Conservation (phyloP, 1,140 invertebrate genomes). For the Drosophila trapezifrons region DNA sequence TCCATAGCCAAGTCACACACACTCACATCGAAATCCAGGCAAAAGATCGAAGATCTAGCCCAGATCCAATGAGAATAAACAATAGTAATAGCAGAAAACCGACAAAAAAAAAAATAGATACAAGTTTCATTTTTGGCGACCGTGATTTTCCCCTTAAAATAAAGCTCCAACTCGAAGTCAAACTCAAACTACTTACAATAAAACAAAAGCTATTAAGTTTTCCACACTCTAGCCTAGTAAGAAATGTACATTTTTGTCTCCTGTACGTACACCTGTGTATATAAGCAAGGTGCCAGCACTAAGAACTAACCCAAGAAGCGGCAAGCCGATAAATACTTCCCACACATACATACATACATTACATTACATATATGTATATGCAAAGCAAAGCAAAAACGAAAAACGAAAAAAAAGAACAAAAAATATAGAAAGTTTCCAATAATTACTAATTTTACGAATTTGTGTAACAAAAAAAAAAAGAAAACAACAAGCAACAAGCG, state of each 20-base stretch:
- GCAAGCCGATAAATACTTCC: constrained; percentile 9
- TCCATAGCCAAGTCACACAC: constrained; percentile 21
- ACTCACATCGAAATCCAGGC: background rate
- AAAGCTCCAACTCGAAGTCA: constrained; percentile 14
- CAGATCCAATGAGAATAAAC: constrained; percentile 1
- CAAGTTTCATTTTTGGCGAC: constrained; percentile 25
- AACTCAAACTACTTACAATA: constrained; percentile 31
- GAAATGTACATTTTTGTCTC: constrained; percentile 54
- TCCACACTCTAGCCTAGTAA: constrained; percentile 47
- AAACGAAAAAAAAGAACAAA: constrained; percentile 11
- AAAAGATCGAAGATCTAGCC: constrained; percentile 20
- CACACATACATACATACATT: constrained; percentile 14
- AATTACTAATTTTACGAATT: constrained; percentile 55
- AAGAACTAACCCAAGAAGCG: constrained; percentile 11
- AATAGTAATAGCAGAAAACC: constrained; percentile 9
- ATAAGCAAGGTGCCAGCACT: constrained; percentile 48
- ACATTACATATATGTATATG: constrained; percentile 22
- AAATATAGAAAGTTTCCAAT: constrained; percentile 41
- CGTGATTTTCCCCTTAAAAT: constrained; percentile 1
- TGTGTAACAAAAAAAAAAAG: constrained; percentile 64
- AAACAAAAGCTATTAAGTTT: constrained; percentile 47
- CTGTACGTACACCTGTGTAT: constrained; percentile 45
- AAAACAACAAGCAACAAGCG: no score
- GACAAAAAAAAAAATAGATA: constrained; percentile 16
- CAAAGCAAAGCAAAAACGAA: constrained; percentile 24